Evolutionary conservation across 2,113 vertebrate species (phyloP), one percentile per base, ranked within the genome.

Genomic region (Hydrochoerus hydrochaeris): DNA sequence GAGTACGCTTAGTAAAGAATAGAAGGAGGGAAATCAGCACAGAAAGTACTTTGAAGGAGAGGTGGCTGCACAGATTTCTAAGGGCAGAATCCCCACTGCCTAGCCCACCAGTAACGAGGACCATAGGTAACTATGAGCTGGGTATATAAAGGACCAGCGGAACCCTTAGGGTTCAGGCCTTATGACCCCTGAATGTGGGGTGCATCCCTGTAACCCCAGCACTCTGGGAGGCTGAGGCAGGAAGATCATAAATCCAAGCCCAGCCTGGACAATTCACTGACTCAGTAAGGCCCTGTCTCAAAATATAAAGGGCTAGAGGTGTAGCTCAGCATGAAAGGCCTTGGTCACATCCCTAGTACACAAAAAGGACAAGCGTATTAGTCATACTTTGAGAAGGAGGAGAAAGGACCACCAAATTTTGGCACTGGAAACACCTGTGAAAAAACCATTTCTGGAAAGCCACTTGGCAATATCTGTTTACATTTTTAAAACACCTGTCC

Each of bases 101-200:
- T 13, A 7, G 30, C 16, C 41, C 54, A 5, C 4, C 8, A 3
- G 1, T 41, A 26, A 5, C 2, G 49, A 65, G 58, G 17, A 14
- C 32, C 2, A 13, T 3, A 26, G 12, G 63, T n/a, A 30, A 6
- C 44, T 49, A 1, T 3, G n/a, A 9, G 20, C 20, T 17, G 32
- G 82, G 49, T 49, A 19, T 3, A 49, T 32, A 7, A 41, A 4
- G n/a, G 28, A 11, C 17, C 17, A 7, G 1, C 3, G 58, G 30
- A 60, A n/a, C 6, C 41, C 54, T 0, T 3, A 10, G 22, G 85
- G 22, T 22, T 46, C 54, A 44, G 3, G 9, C 10, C 32, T 3
- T 7, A 13, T 44, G 65, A 11, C 44, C 28, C 2, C 71, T 49
- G 75, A 46, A 32, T 28, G 14, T 19, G 44, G 44, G 13, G 46